A percentile compares a stretch with the other conserved stretches of the same genome.
Evolutionary conservation across 2,797 vertebrate species (phyloP).

Genomic region (Botia almorhae): DNA sequence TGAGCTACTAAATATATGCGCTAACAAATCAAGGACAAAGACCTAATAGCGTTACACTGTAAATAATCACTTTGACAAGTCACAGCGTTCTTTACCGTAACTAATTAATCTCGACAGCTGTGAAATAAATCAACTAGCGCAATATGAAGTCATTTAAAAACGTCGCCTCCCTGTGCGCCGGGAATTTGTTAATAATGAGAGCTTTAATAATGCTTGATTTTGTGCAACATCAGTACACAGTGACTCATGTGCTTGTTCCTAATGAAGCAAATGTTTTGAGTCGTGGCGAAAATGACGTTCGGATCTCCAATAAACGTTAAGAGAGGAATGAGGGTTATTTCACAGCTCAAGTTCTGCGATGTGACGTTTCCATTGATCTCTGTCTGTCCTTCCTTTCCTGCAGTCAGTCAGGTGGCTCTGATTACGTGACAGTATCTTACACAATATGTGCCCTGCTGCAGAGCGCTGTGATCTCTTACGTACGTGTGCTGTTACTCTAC

Average conservation of each 20-base stretch:
- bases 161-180: not conserved
- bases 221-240: no score
- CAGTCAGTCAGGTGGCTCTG: conserved; percentile 29
- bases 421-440: conserved; percentile 70
- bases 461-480: conserved; percentile 35
- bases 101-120: not conserved
- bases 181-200: not conserved
- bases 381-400: conserved; percentile 45
- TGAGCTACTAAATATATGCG: not conserved
- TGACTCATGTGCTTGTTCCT: not conserved
- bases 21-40: conserved; percentile 5
- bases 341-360: conserved; percentile 7
- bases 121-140: not conserved
- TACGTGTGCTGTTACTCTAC: conserved; percentile 16
- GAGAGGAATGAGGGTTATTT: conserved; percentile 10
- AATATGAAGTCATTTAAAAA: not conserved
- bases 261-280: not conserved
- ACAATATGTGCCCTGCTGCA: conserved; percentile 66
- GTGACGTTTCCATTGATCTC: not conserved
- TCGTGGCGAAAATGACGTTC: conserved; percentile 9
- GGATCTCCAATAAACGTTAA: not conserved
- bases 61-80: not conserved
- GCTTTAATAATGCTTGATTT: no score
- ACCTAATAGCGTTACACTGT: not conserved
- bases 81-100: not conserved